Evolutionary conservation across 2,888 invertebrate species (phyloP).

Genomic region (Cataglyphis altisquamis): DNA sequence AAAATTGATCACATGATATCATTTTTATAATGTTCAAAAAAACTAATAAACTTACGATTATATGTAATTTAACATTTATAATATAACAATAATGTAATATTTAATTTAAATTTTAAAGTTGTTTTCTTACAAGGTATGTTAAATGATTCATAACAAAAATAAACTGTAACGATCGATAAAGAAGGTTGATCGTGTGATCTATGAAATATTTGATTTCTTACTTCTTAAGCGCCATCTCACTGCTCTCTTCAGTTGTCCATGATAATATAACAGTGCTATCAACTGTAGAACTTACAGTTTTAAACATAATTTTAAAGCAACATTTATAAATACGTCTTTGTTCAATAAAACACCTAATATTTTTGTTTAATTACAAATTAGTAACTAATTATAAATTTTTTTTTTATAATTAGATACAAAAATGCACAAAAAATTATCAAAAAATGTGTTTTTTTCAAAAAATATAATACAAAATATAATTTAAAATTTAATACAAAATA

Average conservation of each 20-base stretch:
- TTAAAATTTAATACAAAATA: too few relatives aligned
- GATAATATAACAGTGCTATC: neutral
- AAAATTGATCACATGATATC: neutral
- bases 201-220: neutral
- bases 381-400: neutral
- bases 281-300: constrained; percentile 31
- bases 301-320: neutral
- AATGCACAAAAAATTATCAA: neutral
- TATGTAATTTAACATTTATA: constrained; percentile 10
- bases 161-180: constrained; percentile 28
- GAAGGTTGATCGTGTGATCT: neutral
- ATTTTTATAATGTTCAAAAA: constrained; percentile 7
- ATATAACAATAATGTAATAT: neutral
- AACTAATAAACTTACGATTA: neutral
- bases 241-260: neutral
- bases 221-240: constrained; percentile 31
- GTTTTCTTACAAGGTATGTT: neutral
- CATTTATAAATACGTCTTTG: neutral
- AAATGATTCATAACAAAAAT: neutral
- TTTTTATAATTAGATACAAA: neutral
- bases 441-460: neutral
- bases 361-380: neutral
- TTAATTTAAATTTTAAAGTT: neutral
- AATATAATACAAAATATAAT: too few relatives aligned
- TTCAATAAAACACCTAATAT: constrained; percentile 24